Evolutionary conservation across 2,888 invertebrate species (phyloP), one percentile per base, ranked within the genome.

Genomic region (Chymomyza caudatula): DNA sequence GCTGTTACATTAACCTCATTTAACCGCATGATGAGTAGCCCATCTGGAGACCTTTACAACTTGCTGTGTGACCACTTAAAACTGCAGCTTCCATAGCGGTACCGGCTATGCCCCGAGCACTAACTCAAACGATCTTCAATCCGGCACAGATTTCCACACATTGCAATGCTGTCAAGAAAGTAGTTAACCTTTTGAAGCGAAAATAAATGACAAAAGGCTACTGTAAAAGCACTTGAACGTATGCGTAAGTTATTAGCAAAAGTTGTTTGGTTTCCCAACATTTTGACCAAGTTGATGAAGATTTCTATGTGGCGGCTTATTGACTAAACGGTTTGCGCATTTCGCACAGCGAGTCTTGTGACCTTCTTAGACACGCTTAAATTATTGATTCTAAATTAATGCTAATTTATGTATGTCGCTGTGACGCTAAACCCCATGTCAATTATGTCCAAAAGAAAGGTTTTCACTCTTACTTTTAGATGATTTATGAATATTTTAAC

Each of bases 201-300:
- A 80, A 76, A 83, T 69, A 79, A 82, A 85, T 80, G 85, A 80
- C 83, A 85, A 85, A 85, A 82, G 83, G 80, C 80, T 80, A 82
- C 80, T 75, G 80, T 71, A 67, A 64, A 74, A 63, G 44, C 63
- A 65, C 55, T 62, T 52, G 19, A 13, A 13, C 8, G 8, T 47
- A 6, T 47, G 19, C 15, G 47, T 19, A 47, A 47, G 19, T 19
- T 47, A 15, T 47, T 19, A 47, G 29, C 29, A 37, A 37, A 37
- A 37, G 29, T 37, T 37, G 29, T 37, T 37, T 37, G 29, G 29
- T 11, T 37, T 37, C 5, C 29, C 3, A 4, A 2, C 29, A 37
- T 37, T 37, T 37, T 37, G 29, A 4, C 29, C 29, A 47, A 47
- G 8, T 19, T 17, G 47, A 15, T 47, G 47, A 47, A 47, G 47